phyloP scores from a whole-genome alignment of 2,888 invertebrate species.

The Artemia sp. region DNA sequence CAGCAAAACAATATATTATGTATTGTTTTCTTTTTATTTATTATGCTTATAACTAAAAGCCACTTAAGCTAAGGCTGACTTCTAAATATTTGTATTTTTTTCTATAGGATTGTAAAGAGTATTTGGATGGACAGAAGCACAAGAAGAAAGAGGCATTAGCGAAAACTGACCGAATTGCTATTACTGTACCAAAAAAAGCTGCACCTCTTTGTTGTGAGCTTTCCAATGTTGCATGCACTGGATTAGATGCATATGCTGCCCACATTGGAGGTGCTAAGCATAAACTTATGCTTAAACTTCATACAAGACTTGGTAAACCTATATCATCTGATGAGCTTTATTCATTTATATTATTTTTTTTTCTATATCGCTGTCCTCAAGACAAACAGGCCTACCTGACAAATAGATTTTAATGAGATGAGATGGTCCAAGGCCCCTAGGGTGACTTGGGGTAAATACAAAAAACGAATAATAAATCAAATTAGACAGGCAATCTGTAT shows the following conservation, averaged over 20 bases:
- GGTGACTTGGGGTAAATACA: too few species aligned
- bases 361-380: too few species aligned
- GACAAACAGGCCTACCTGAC: too few species aligned
- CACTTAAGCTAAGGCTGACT: not conserved
- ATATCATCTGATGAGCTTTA: conserved; percentile 81
- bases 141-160: conserved; percentile 88
- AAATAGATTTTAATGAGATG: too few species aligned
- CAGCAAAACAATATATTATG: too few species aligned
- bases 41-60: not conserved
- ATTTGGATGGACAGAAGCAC: conserved; percentile 95
- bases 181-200: conserved; percentile 40
- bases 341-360: conserved; percentile 6
- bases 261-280: conserved; percentile 96
- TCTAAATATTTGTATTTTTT: conserved; percentile 22
- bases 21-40: not conserved
- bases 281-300: conserved; percentile 81
- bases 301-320: conserved; percentile 91
- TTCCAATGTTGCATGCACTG: conserved; percentile 96
- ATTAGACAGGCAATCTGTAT: too few species aligned
- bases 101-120: conserved; percentile 68
- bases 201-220: conserved; percentile 78
- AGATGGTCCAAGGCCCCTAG: too few species aligned
- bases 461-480: too few species aligned
- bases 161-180: conserved; percentile 44
- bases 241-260: conserved; percentile 92